A percentile compares a stretch with the other conserved stretches of the same genome.
These are phyloP conservation scores for Benthosema pterotum DNA, from an alignment of 2,797 vertebrate genomes.

Conservation along the genomic window DNA sequence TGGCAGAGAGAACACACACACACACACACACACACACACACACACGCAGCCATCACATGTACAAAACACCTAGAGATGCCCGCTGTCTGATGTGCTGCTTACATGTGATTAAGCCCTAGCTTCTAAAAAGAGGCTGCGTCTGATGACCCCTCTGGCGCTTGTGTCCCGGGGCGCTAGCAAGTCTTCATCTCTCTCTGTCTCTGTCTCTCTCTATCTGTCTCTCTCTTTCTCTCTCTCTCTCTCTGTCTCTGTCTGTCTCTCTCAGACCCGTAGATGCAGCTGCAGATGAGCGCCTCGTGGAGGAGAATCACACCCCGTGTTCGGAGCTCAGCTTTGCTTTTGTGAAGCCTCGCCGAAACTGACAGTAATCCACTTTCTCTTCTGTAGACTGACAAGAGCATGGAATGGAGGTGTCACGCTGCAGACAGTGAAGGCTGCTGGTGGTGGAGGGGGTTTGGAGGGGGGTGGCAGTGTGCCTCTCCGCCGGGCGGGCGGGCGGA, in stretches of 20 bases:
- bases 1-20: conserved; percentile 59
- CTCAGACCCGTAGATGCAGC: conserved; percentile 15
- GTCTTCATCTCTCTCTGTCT: conserved; percentile 3
- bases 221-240: conserved; percentile 17
- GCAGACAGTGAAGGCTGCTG: conserved; percentile 54
- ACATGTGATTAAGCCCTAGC: conserved; percentile 71
- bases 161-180: conserved; percentile 5
- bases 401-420: conserved; percentile 74
- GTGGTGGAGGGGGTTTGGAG: background rate
- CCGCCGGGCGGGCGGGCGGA: too few relatives aligned
- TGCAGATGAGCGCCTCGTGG: conserved; percentile 66
- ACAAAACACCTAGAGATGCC: conserved; percentile 62
- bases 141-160: conserved; percentile 60
- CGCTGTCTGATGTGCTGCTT: conserved; percentile 67
- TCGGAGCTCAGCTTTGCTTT: conserved; percentile 64
- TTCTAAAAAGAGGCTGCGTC: conserved; percentile 66
- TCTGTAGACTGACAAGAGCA: conserved; percentile 77
- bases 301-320: conserved; percentile 65
- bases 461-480: conserved; percentile 27
- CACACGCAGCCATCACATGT: conserved; percentile 57
- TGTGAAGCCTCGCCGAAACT: conserved; percentile 73
- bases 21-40: conserved; percentile 25
- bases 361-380: conserved; percentile 82
- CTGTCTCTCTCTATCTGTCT: conserved; percentile 5
- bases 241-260: conserved; percentile 6